A percentile compares a stretch with the other conserved stretches of the same genome.
phyloP scores from a whole-genome alignment of 2,888 invertebrate species.

The Drosophila colorata region DNA sequence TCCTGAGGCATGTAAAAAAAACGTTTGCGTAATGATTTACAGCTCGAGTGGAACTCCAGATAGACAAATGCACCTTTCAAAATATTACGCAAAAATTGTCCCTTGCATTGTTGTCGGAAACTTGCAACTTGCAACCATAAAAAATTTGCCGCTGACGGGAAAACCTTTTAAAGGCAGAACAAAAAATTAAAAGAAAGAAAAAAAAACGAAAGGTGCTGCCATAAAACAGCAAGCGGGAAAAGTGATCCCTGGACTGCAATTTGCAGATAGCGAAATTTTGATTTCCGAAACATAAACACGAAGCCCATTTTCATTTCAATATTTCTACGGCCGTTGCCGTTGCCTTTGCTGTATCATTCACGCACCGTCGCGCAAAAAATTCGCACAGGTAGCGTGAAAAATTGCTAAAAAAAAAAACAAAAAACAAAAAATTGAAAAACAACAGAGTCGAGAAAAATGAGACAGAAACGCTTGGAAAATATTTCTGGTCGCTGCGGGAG shows the following conservation, averaged over 20 bases:
- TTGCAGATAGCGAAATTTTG: slow-evolving; percentile 78
- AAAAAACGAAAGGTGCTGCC: slow-evolving; percentile 52
- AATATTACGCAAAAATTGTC: slow-evolving; percentile 71
- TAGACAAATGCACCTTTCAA: slow-evolving; percentile 79
- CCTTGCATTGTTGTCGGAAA: slow-evolving; percentile 52
- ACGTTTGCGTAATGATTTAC: slow-evolving; percentile 59
- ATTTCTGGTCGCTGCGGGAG: slow-evolving; percentile 58
- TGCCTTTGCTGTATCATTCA: slow-evolving; percentile 34
- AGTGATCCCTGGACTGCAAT: slow-evolving; percentile 67
- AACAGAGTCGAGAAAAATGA: slow-evolving; percentile 30
- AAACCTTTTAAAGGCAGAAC: slow-evolving; percentile 55
- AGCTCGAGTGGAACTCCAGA: slow-evolving; percentile 42
- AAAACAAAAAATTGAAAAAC: slow-evolving; percentile 19
- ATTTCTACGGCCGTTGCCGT: slow-evolving; percentile 16
- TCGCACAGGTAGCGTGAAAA: slow-evolving; percentile 82
- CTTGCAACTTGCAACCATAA: slow-evolving; percentile 74
- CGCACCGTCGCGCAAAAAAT: slow-evolving; percentile 76
- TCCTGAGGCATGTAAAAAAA: slow-evolving; percentile 32
- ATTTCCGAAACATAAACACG: slow-evolving; percentile 81
- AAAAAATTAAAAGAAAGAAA: slow-evolving; percentile 32
- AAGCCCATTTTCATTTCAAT: slow-evolving; percentile 39
- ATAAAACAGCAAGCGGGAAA: slow-evolving; percentile 75
- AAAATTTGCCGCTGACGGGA: slow-evolving; percentile 62
- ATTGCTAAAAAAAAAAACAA: slow-evolving; percentile 66
- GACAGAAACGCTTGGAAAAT: slow-evolving; percentile 39